Evolutionary conservation across 2,888 invertebrate species (phyloP).

Genomic region (Tethea ocularis): DNA sequence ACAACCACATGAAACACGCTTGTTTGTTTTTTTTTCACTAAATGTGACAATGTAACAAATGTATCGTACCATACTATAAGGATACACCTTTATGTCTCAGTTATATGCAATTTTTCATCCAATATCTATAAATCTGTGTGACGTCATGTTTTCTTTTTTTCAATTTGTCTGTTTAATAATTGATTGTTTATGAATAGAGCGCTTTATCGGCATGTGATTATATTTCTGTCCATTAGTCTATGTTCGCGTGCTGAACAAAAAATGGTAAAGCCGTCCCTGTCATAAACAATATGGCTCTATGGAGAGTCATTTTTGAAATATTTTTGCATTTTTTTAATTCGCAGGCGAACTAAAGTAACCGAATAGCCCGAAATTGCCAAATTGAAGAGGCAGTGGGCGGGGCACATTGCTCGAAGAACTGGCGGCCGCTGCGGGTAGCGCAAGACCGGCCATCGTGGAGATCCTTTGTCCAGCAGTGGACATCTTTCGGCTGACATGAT

Average conservation of each 20-base stretch:
- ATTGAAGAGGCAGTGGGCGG: no score
- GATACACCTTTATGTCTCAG: background rate
- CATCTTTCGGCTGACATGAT: no score
- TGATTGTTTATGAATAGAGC: slow-evolving; percentile 10
- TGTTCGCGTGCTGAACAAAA: slow-evolving; percentile 5
- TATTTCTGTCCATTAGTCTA: slow-evolving; percentile 11
- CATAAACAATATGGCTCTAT: background rate
- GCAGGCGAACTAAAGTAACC: no score
- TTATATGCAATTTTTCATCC: background rate
- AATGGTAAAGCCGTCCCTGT: background rate
- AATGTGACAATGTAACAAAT: background rate
- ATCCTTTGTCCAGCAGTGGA: no score
- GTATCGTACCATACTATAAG: background rate
- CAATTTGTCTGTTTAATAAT: slow-evolving; percentile 6
- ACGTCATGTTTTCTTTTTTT: slow-evolving; percentile 6
- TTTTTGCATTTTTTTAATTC: no score
- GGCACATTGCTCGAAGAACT: no score
- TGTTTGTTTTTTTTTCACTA: background rate
- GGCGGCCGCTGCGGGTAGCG: no score
- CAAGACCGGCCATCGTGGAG: no score
- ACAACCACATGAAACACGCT: no score
- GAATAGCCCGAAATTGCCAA: no score
- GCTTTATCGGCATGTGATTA: slow-evolving; percentile 15
- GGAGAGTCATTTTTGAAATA: no score
- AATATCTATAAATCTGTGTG: slow-evolving; percentile 1